Base-by-base conservation (phyloP, 2,113 vertebrate genomes). In the Bufo gargarizans region DNA sequence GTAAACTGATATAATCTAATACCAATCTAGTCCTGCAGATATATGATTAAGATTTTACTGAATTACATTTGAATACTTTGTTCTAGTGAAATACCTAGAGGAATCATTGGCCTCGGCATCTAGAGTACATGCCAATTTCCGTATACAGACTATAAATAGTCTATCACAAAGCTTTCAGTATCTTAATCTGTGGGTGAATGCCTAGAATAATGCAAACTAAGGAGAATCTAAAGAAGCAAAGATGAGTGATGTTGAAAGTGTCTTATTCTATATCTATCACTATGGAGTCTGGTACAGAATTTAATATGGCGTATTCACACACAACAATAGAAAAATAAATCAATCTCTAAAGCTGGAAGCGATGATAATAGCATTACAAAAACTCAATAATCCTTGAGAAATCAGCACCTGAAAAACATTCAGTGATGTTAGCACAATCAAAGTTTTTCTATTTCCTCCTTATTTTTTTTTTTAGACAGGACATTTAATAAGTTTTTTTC, bases 401-500 rank as follows among this genome's bases (percentile, higher is more conserved):
- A 88, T 14, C 19, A 50, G 53, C 47, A 2, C 45, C 53, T 61
- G 16, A 71, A 81, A 65, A n/a, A 45, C 17, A 50, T 19, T 83
- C 69, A 50, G 19, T 56, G 49, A 81, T 56, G 65, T 6, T 33
- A 1, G 43, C 33, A 69, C 65, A 56, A 86, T 69, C 49, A 10
- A 61, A 13, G 13, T 50, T 50, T 72, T 53, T 61, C 3, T 50
- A 0, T 17, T 17, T 61, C 3, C 0, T 61, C 3, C n/a, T 65
- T 65, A n/a, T 43, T 13, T 14, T 65, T 45, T 76, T 67, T 63
- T 20, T 19, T 80, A 76, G 86, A 49, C 85, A 7, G 16, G 88
- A 83, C 85, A 88, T 90, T 86, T 89, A 91, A 90, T 90, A 86
- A 81, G 81, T 89, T 0, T 6, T 59, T 85, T 14, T 33, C 3